Percentiles rank a stretch among this genome's conserved stretches.
Evolutionary conservation across 2,888 invertebrate species (phyloP).

Genomic region (Teinopalpus imperialis): DNA sequence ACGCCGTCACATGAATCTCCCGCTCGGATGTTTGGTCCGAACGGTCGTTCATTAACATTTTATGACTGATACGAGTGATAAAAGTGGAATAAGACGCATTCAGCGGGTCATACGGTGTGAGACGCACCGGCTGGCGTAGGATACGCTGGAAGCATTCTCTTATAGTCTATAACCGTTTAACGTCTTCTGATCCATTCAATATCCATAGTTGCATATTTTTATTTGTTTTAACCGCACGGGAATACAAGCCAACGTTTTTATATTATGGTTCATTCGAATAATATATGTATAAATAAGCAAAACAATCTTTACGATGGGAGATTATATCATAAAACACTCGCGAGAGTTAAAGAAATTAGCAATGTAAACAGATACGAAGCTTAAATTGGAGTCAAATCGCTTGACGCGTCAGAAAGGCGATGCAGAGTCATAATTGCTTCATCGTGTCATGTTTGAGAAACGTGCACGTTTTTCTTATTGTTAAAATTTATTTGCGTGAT

Average conservation of each 20-base stretch:
- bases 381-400: slow-evolving; percentile 48
- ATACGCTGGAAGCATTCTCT: slow-evolving; percentile 61
- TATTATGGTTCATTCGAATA: slow-evolving; percentile 2
- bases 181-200: slow-evolving; percentile 65
- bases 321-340: slow-evolving; percentile 19
- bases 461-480: slow-evolving; percentile 15
- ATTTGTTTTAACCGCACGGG: slow-evolving; percentile 46
- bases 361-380: slow-evolving; percentile 30
- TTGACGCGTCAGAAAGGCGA: slow-evolving; percentile 45
- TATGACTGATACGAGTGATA: slow-evolving; percentile 81
- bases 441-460: slow-evolving; percentile 52
- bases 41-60: slow-evolving; percentile 80
- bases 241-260: background rate
- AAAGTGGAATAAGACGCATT: slow-evolving; percentile 80
- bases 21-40: slow-evolving; percentile 80
- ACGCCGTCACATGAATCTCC: slow-evolving; percentile 80
- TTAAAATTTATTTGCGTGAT: slow-evolving; percentile 2
- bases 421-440: slow-evolving; percentile 60
- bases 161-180: slow-evolving; percentile 62
- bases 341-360: slow-evolving; percentile 19
- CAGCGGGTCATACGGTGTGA: slow-evolving; percentile 73
- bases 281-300: slow-evolving; percentile 11
- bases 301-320: slow-evolving; percentile 16
- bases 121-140: slow-evolving; percentile 61
- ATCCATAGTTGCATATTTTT: slow-evolving; percentile 55